Evolutionary conservation across 2,888 invertebrate species (phyloP), one percentile per base, ranked within the genome.

Genomic region (Scaptomyza reducta): DNA sequence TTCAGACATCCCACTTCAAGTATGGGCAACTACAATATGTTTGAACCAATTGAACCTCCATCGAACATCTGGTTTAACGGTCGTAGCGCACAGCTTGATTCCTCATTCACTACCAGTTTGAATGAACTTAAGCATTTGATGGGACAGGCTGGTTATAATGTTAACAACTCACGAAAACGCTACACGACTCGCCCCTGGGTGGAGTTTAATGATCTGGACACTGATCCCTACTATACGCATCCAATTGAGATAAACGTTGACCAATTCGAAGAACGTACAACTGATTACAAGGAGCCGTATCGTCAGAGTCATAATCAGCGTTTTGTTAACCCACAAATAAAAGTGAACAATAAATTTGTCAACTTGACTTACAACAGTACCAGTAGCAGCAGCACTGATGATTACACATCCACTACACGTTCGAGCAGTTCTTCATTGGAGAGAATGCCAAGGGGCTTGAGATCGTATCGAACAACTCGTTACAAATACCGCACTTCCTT

Each of bases 161-260:
- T 25, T 6, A n/a, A 14, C 7, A n/a, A 22, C n/a, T 3, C 14
- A 5, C 1, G n/a, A 7, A 11, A 3, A 6, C 6, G 6, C 1
- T 13, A 7, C 11, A 6, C 5, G 1, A 13, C 29, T 0, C 27
- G 40, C 1, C 16, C 38, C 0, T 44, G 51, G 27, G 5, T 41
- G 7, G 51, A 50, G 7, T 40, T 53, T 3, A 65, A 62, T 13
- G 55, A 65, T 11, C 10, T 67, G 55, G 66, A 63, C 38, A 31
- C 27, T 3, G 72, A 55, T 60, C 57, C 71, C 6, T 69, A 75
- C 45, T 82, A 82, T 47, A 27, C 44, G 5, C 50, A 59, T 1
- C 13, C 27, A 0, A 4, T 6, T 6, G 22, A 14, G 16, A 13
- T n/a, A 11, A 6, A 49, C 0, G 18, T 6, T 4, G 6, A 25